A percentile compares a stretch with the other conserved stretches of the same genome.
Evolutionary conservation across 2,797 vertebrate genomes (phyloP).

Genomic region (Emydoidea blandingii): DNA sequence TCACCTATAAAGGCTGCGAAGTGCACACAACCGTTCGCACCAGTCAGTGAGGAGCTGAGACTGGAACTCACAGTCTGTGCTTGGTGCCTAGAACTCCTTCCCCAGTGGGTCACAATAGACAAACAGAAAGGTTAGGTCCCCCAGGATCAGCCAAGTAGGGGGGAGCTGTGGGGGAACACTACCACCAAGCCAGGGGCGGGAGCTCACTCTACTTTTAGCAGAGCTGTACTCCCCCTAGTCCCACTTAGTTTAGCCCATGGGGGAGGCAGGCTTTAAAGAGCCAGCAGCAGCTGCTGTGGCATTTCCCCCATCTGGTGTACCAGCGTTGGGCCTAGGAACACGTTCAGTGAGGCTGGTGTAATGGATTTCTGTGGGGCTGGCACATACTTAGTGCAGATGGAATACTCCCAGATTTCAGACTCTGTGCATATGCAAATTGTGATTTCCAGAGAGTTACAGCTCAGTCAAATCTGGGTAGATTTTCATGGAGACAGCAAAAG

Average conservation of each 20-base stretch:
- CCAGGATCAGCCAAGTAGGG: not conserved
- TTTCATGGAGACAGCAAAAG: not conserved
- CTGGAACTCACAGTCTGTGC: not conserved
- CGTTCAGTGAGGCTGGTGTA: not conserved
- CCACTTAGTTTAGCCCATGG: not conserved
- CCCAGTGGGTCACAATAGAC: accelerated
- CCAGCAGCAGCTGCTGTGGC: no score
- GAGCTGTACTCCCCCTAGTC: not conserved
- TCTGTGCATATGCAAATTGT: not conserved
- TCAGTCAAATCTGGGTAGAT: not conserved
- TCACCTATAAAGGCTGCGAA: not conserved
- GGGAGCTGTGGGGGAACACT: accelerated
- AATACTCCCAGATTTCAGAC: not conserved
- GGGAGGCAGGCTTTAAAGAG: no score
- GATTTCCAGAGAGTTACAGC: not conserved
- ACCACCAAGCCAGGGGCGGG: not conserved
- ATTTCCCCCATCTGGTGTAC: not conserved
- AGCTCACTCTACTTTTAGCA: not conserved
- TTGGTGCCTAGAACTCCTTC: not conserved
- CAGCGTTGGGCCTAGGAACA: not conserved
- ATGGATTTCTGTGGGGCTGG: not conserved
- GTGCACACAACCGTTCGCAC: not conserved
- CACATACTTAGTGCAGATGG: accelerated
- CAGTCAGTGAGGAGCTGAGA: not conserved
- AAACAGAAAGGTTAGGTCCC: not conserved